Evolutionary conservation across 2,797 vertebrate species (phyloP), one percentile per base, ranked within the genome.

Genomic region (Oophaga sylvatica): DNA sequence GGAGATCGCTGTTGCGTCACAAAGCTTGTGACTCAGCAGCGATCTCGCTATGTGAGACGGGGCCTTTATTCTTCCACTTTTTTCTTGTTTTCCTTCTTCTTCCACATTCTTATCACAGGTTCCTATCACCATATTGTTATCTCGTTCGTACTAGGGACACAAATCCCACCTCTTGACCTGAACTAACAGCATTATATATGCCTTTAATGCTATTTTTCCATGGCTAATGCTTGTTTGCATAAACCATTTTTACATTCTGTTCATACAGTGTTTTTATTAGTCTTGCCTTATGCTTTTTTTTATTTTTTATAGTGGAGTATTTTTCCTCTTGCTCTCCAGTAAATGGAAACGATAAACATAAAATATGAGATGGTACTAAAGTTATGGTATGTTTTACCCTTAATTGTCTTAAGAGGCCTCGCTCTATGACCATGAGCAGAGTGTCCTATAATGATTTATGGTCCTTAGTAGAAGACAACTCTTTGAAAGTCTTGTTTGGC

Each of bases 401-500:
- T 41, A 26, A 26, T 35, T 48, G 11, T 35, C 22, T 22, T 13
- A 81, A 81, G 63, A 48, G 35, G 31, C 57, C 80, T 45, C 60
- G 65, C 73, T 15, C 4, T 48, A 63, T 41, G n/a, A 56, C 26
- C n/a, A 26, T 57, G 70, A 56, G 53, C 31, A 31, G 62, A 9
- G 48, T 83, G 87, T 78, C 80, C 63, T 80, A 20, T 62, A 60
- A 53, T 63, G 76, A 84, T 71, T 84, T 56, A 78, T 31, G 53
- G 59, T 68, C 78, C 65, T 62, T 63, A 59, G 73, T 63, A 45
- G 73, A 65, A 80, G 82, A 17, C 75, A 84, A 11, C 81, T 63
- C 87, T 88, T 88, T 88, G 62, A 88, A 80, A 70, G 75, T 65
- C 9, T 20, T 26, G 35, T 79, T 70, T 79, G 76, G 81, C 76